phyloP scores from a whole-genome alignment of 2,113 vertebrate genomes.

The Ceyx melanurus region DNA sequence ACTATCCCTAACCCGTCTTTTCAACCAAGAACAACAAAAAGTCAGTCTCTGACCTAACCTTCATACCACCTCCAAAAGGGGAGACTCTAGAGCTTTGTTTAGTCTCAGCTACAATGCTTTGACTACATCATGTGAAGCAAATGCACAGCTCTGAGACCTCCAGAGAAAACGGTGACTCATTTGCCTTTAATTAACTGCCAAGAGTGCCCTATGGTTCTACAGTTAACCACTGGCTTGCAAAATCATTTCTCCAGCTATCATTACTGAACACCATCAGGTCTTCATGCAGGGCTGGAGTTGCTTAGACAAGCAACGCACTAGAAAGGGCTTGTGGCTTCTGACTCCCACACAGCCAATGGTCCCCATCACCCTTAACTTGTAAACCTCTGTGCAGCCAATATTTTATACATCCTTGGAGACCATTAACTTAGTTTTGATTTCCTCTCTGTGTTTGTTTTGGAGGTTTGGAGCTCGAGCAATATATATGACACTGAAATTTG shows the following conservation, averaged over 20 bases:
- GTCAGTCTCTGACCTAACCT: neutral
- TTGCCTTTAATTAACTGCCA: neutral
- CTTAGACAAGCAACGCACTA: neutral
- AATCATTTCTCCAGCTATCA: neutral
- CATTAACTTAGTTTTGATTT: conserved; percentile 78
- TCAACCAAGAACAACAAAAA: neutral
- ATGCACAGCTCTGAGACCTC: neutral
- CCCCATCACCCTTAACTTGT: neutral
- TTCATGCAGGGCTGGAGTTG: neutral
- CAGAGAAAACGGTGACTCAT: neutral
- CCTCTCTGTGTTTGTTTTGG: conserved; percentile 72
- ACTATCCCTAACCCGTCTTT: neutral
- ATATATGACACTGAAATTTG: conserved; percentile 51
- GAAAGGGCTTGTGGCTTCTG: neutral
- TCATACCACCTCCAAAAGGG: neutral
- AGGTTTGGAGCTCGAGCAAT: conserved; percentile 47
- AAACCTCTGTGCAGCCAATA: conserved; percentile 21
- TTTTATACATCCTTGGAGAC: conserved; percentile 73
- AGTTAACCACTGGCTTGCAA: neutral
- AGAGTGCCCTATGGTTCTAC: neutral
- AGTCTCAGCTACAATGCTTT: neutral
- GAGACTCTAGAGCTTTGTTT: neutral
- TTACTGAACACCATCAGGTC: neutral
- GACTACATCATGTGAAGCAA: neutral
- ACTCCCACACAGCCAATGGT: neutral